phyloP scores from a whole-genome alignment of 2,888 invertebrate genomes.

The Philaethria dido region DNA sequence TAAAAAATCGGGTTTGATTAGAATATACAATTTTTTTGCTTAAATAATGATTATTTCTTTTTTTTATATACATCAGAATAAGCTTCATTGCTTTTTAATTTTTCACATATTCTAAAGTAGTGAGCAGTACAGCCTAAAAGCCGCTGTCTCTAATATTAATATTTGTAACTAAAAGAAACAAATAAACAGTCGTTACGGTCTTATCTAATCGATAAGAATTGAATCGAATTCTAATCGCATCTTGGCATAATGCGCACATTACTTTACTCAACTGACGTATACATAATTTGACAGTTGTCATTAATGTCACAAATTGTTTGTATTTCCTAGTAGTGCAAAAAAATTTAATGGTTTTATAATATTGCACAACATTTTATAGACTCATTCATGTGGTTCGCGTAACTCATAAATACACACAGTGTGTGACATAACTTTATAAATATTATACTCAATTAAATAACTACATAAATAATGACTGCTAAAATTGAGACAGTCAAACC shows the following conservation, averaged over 20 bases:
- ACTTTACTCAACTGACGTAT: conserved; percentile 5
- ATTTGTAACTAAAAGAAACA: too few species aligned
- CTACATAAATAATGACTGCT: conserved; percentile 56
- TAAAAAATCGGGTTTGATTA: too few species aligned
- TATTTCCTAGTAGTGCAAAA: conserved; percentile 13
- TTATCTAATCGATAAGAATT: neutral
- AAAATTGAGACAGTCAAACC: conserved; percentile 63
- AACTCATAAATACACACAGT: neutral
- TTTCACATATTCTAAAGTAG: too few species aligned
- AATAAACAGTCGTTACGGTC: too few species aligned
- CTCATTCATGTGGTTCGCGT: neutral
- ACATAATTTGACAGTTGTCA: conserved; percentile 6
- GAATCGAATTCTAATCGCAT: neutral
- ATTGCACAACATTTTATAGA: conserved; percentile 19
- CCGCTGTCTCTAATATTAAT: too few species aligned
- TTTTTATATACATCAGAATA: too few species aligned
- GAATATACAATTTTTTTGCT: too few species aligned
- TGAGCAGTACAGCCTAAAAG: too few species aligned
- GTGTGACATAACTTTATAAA: neutral
- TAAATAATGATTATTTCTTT: too few species aligned
- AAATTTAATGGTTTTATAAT: neutral
- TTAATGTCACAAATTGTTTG: conserved; percentile 4
- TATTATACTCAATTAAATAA: conserved; percentile 3
- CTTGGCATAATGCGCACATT: neutral
- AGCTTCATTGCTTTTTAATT: too few species aligned